Evolutionary conservation across 1,140 invertebrate species (phyloP).

Genomic region (Aphis craccivora): DNA sequence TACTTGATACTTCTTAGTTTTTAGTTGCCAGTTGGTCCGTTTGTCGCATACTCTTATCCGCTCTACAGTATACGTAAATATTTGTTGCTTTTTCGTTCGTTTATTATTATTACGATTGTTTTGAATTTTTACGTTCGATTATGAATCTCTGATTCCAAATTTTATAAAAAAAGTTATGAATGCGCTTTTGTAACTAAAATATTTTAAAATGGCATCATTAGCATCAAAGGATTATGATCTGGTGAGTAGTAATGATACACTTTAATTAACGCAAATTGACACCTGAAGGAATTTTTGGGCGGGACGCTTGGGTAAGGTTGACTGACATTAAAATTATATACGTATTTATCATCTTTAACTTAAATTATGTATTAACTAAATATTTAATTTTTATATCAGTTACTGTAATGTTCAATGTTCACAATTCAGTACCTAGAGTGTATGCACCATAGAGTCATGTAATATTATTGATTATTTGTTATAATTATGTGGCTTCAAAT

Average conservation of each 20-base stretch:
- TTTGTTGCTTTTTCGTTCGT: background rate
- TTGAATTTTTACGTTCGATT: background rate
- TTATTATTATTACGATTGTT: background rate
- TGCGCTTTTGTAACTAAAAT: background rate
- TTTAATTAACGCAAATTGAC: background rate
- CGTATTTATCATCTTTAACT: background rate
- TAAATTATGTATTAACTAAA: background rate
- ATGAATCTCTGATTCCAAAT: background rate
- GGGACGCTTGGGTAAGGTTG: background rate
- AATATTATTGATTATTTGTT: background rate
- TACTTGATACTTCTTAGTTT: too few relatives aligned
- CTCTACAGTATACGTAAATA: background rate
- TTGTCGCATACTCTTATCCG: background rate
- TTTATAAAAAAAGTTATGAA: background rate
- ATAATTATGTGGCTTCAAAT: constrained; percentile 7
- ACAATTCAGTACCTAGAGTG: background rate
- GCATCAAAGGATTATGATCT: constrained; percentile 42
- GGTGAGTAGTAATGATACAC: constrained; percentile 35
- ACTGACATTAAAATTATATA: background rate
- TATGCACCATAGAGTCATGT: background rate
- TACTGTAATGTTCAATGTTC: background rate
- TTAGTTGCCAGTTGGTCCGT: too few relatives aligned
- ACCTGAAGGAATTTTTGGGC: constrained; percentile 44
- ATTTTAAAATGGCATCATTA: constrained; percentile 20
- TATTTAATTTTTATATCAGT: background rate